Conservation (phyloP, 2,888 invertebrate species). For the Galerucella calmariensis region DNA sequence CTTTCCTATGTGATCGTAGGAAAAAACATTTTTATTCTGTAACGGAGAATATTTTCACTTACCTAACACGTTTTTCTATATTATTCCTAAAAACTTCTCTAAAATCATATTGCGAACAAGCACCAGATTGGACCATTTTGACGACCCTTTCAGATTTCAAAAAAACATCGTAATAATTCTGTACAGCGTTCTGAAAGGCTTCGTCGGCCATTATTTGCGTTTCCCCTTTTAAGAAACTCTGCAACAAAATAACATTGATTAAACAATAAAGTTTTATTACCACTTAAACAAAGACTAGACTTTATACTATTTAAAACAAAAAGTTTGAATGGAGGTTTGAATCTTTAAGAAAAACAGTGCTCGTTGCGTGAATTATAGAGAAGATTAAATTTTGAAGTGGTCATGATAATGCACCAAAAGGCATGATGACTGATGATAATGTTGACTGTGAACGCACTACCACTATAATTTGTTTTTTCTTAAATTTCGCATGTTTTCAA, state of each 20-base stretch:
- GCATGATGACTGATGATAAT: no score
- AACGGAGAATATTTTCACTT: constrained; percentile 45
- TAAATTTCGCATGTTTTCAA: no score
- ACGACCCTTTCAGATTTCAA: constrained; percentile 95
- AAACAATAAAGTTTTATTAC: neutral
- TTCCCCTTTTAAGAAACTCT: constrained; percentile 96
- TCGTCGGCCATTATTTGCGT: constrained; percentile 98
- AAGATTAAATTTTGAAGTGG: no score
- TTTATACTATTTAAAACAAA: no score
- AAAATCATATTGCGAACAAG: constrained; percentile 98
- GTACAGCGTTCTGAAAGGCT: constrained; percentile 98
- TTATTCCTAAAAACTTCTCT: constrained; percentile 98
- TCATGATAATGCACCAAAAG: no score
- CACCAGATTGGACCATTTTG: constrained; percentile 97
- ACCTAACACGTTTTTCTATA: constrained; percentile 97
- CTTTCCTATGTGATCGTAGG: no score
- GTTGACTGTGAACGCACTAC: no score
- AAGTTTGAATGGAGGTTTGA: no score
- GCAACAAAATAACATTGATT: constrained; percentile 53
- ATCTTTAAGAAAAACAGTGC: no score
- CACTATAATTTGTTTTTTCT: no score
- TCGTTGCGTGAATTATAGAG: no score
- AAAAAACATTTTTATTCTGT: neutral
- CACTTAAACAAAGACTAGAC: neutral
- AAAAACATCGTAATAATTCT: constrained; percentile 95